Evolutionary conservation across 2,113 vertebrate species (phyloP).

Genomic region (Cinclus mexicanus): DNA sequence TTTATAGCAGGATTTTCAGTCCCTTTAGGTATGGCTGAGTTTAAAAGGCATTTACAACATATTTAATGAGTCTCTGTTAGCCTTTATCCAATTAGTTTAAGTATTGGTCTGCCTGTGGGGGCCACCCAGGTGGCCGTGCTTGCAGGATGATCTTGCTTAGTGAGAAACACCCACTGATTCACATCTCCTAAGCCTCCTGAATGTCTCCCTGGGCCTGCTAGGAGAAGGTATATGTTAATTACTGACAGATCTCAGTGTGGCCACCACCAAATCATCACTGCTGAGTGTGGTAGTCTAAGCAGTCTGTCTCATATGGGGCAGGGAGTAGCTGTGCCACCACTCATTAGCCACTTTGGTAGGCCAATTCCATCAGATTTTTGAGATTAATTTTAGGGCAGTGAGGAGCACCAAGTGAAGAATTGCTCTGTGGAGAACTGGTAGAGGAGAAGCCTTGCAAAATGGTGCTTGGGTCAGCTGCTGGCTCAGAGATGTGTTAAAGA

Average conservation of each 20-base stretch:
- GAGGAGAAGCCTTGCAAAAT: background rate
- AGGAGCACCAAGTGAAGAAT: background rate
- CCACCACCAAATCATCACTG: background rate
- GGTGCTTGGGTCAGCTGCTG: background rate
- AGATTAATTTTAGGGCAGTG: fast-evolving
- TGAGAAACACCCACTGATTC: background rate
- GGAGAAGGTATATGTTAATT: background rate
- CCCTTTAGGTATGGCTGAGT: background rate
- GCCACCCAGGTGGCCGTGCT: background rate
- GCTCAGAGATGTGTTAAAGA: background rate
- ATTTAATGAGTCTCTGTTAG: background rate
- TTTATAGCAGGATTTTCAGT: background rate
- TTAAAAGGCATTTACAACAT: background rate
- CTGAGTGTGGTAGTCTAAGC: background rate
- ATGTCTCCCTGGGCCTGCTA: background rate
- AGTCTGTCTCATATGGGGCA: fast-evolving
- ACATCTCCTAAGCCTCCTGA: background rate
- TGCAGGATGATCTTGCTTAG: background rate
- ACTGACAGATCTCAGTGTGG: fast-evolving
- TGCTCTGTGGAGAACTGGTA: background rate
- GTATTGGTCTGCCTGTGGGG: background rate
- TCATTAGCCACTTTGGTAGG: fast-evolving
- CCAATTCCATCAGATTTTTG: background rate
- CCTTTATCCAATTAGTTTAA: background rate
- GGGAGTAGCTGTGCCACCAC: background rate